Conservation (phyloP, 2,888 invertebrate genomes). For the Calameuta idolon region DNA sequence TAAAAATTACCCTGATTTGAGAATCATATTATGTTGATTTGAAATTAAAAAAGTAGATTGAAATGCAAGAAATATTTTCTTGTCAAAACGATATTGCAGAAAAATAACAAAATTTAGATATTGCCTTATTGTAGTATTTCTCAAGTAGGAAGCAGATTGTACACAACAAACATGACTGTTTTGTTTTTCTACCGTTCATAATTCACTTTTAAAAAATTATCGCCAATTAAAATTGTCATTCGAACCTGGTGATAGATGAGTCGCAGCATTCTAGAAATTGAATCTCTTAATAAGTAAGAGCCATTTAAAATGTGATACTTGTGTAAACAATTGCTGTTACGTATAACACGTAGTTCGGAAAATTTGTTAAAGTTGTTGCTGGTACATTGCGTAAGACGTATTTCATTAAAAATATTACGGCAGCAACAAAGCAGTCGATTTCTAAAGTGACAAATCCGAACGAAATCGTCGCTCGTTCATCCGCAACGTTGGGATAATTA, state of each 20-base stretch:
- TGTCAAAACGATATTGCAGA: background rate
- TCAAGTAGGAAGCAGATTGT: background rate
- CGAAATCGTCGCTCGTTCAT: background rate
- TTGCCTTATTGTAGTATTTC: background rate
- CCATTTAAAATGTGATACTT: background rate
- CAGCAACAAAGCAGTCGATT: background rate
- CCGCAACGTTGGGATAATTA: background rate
- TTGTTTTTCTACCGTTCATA: background rate
- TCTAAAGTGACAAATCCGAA: background rate
- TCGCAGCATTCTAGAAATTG: background rate
- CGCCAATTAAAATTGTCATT: background rate
- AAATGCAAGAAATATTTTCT: background rate
- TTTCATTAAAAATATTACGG: background rate
- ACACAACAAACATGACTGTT: background rate
- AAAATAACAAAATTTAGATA: background rate
- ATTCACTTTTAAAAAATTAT: background rate
- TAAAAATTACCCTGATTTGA: background rate
- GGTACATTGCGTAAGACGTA: background rate
- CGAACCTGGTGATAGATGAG: background rate
- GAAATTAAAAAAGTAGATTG: background rate
- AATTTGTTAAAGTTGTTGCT: background rate
- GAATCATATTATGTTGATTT: background rate
- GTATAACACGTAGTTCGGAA: background rate
- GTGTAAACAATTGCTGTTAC: background rate
- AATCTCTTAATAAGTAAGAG: background rate